Percentiles rank a stretch among this genome's conserved stretches.
Evolutionary conservation across 2,888 invertebrate species (phyloP).

Genomic region (Drosophila mayaguana): DNA sequence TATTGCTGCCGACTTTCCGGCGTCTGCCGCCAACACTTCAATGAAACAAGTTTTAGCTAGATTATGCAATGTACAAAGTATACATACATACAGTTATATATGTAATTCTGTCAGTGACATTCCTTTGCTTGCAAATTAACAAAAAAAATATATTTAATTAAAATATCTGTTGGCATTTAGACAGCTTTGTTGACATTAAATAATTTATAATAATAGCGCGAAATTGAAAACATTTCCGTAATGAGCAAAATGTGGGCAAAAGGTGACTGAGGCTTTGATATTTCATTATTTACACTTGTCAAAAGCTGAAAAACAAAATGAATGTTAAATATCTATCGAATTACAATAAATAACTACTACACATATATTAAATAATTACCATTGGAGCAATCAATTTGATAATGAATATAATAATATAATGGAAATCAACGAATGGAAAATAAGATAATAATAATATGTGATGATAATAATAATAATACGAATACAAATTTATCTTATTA

Average conservation of each 20-base stretch:
- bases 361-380: too few species aligned
- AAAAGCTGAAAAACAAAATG: not conserved
- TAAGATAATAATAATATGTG: too few species aligned
- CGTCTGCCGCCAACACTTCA: slow-evolving; percentile 44
- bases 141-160: not conserved
- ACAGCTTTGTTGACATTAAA: slow-evolving; percentile 2
- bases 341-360: too few species aligned
- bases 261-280: not conserved
- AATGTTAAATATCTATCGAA: too few species aligned
- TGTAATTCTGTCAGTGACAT: too few species aligned
- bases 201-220: not conserved
- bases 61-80: not conserved
- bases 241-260: not conserved
- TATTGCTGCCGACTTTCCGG: slow-evolving; percentile 70
- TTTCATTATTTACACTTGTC: not conserved
- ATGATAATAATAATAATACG: too few species aligned
- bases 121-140: not conserved
- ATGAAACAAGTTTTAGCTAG: slow-evolving; percentile 19
- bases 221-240: slow-evolving; percentile 5
- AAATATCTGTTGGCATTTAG: slow-evolving; percentile 5
- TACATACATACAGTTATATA: not conserved
- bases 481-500: too few species aligned
- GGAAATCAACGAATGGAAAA: too few species aligned
- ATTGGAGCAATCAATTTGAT: too few species aligned
- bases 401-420: too few species aligned